A percentile compares a stretch with the other conserved stretches of the same genome.
These are phyloP conservation scores for Stichopus horrens DNA, from an alignment of 53 echinoderm and acorn worm species.

Conservation along the genomic window DNA sequence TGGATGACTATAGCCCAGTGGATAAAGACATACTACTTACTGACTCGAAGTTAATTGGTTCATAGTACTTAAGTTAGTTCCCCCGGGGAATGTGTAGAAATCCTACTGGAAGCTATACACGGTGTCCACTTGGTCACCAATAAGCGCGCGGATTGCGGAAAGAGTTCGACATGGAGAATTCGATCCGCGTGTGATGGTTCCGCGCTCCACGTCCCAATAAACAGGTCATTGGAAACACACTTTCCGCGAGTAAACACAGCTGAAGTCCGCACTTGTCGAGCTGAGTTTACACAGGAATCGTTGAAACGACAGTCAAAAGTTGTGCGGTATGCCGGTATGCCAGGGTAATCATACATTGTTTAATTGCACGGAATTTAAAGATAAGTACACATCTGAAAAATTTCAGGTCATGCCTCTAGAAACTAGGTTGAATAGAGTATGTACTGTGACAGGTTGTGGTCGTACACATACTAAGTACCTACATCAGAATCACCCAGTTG, in stretches of 20 bases:
- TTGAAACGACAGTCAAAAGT: not conserved
- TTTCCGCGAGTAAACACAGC: too few relatives aligned
- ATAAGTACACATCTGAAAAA: slow-evolving; percentile 35
- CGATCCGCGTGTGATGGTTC: too few relatives aligned
- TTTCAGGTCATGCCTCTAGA: slow-evolving; percentile 23
- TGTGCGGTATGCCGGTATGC: slow-evolving; percentile 46
- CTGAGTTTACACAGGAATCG: not conserved
- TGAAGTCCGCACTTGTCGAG: too few relatives aligned
- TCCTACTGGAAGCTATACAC: too few relatives aligned
- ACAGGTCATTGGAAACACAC: too few relatives aligned
- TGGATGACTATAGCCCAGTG: not conserved
- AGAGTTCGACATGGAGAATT: too few relatives aligned
- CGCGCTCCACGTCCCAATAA: too few relatives aligned
- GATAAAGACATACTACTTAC: not conserved
- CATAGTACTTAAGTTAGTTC: too few relatives aligned
- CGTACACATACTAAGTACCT: slow-evolving; percentile 57
- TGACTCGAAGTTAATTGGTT: too few relatives aligned
- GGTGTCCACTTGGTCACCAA: too few relatives aligned
- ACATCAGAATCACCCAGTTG: slow-evolving; percentile 13
- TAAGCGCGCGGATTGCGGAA: too few relatives aligned
- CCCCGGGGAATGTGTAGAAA: too few relatives aligned
- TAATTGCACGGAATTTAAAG: slow-evolving; percentile 53
- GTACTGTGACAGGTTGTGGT: slow-evolving; percentile 47
- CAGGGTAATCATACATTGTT: slow-evolving; percentile 49
- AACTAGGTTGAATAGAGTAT: slow-evolving; percentile 41